Conservation (phyloP, 2,888 invertebrate species). For the Bellardia bayeri region DNA sequence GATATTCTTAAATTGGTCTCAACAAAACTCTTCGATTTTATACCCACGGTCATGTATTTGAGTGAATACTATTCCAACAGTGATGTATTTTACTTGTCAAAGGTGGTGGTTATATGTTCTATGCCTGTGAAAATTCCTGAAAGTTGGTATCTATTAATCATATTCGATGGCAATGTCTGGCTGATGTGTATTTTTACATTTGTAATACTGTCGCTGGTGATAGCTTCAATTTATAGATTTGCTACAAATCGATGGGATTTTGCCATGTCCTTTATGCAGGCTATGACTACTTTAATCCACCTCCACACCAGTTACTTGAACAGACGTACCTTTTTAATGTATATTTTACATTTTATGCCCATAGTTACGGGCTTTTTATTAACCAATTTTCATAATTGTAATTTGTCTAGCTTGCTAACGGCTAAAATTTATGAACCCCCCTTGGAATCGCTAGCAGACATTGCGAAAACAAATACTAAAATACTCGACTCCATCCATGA, state of each 20-base stretch:
- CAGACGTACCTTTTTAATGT: conserved; percentile 59
- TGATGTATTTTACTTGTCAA: conserved; percentile 72
- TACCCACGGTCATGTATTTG: not conserved
- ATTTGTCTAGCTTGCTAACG: conserved; percentile 76
- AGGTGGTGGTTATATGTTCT: conserved; percentile 75
- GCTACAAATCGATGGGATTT: not conserved
- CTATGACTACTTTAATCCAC: conserved; percentile 66
- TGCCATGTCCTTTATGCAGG: conserved; percentile 22
- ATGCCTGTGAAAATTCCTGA: conserved; percentile 72
- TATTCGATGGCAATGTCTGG: conserved; percentile 71
- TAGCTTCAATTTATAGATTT: conserved; percentile 7
- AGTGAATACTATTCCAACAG: conserved; percentile 29
- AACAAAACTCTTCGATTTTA: not conserved
- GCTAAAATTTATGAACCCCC: conserved; percentile 76
- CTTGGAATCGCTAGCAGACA: conserved; percentile 75
- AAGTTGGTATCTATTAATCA: conserved; percentile 74
- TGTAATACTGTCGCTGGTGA: not conserved
- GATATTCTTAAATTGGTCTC: not conserved
- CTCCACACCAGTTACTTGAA: conserved; percentile 49
- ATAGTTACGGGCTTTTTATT: conserved; percentile 74
- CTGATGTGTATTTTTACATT: not conserved
- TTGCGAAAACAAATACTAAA: conserved; percentile 71
- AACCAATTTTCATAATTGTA: conserved; percentile 76
- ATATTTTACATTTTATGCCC: conserved; percentile 71
- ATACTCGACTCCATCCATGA: conserved; percentile 73